Conservation (phyloP, 2,888 invertebrate species). For the Cartodere bifasciata region DNA sequence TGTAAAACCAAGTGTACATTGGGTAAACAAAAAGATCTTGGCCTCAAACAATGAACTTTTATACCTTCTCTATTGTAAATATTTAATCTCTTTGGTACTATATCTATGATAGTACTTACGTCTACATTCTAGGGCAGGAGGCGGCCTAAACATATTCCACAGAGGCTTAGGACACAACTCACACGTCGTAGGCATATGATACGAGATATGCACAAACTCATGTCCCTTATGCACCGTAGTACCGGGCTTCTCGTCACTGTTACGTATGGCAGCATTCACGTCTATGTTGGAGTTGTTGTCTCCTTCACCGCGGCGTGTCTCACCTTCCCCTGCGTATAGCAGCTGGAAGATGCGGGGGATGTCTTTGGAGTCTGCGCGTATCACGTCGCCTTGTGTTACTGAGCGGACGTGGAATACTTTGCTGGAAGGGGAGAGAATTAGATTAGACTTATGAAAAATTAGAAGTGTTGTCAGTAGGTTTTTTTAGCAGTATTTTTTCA, state of each 20-base stretch:
- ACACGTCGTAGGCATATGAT: constrained; percentile 96
- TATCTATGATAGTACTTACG: constrained; percentile 43
- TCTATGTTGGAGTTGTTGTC: constrained; percentile 40
- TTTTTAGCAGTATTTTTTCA: no score
- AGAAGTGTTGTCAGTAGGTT: no score
- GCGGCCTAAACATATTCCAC: constrained; percentile 97
- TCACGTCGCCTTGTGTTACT: constrained; percentile 98
- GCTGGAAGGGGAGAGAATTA: constrained; percentile 49
- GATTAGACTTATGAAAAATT: no score
- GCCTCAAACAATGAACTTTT: no score
- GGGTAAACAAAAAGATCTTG: no score
- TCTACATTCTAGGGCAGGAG: constrained; percentile 93
- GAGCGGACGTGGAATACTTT: constrained; percentile 98
- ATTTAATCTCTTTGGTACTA: no score
- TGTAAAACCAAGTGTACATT: no score
- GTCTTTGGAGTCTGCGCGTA: constrained; percentile 96
- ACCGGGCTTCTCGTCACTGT: constrained; percentile 41
- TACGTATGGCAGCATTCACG: constrained; percentile 38
- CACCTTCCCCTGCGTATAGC: constrained; percentile 94
- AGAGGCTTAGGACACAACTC: constrained; percentile 95
- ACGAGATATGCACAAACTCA: constrained; percentile 91
- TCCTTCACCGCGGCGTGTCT: constrained; percentile 68
- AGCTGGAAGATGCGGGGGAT: constrained; percentile 97
- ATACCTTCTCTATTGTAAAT: no score
- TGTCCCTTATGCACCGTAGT: constrained; percentile 79